Base-by-base conservation (phyloP, 2,888 invertebrate genomes). In the Cremastinae sp. region DNA sequence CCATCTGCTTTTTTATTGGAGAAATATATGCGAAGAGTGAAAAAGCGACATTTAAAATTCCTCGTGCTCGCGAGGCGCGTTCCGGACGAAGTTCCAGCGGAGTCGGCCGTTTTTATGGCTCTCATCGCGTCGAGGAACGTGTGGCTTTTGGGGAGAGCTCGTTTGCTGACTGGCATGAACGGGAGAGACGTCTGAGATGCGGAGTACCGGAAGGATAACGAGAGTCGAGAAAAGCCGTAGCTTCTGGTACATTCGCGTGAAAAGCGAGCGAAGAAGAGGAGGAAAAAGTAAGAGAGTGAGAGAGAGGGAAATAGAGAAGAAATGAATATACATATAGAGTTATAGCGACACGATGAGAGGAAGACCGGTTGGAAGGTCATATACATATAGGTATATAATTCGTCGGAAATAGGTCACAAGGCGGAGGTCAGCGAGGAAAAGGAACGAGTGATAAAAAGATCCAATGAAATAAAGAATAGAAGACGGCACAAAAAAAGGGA, bases 391-490 rank as follows among this genome's bases (percentile, higher is more conserved):
- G 70, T 62, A 61, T 58, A 39, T 35, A 55, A 14, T 41, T 66
- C 12, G 39, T 64, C 9, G 77, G 64, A 82, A 81, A 82, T 82
- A 75, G 82, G 82, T 82, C 82, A 81, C 74, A 65, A 75, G 65
- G 79, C 78, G 74, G 79, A 80, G 82, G 80, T 82, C 82, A 81
- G 74, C 64, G 10, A 20, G n/a, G 12, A 68, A 75, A 49, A 62
- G 71, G 74, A 58, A 58, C 14, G 58, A 39, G 49, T 20, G 39
- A 10, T 7, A 16, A 43, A 56, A 43, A 70, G 39, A 72, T 5
- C 28, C 28, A 28, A 28, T 28, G 28, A 28, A 28, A 28, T 28
- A 5, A 5, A 28, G 28, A 28, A 28, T 28, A 28, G 28, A 28
- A 2, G 28, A 28, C 28, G 5, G 28, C 28, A 72, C n/a, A 65